Base-by-base conservation (phyloP, 2,797 vertebrate genomes). In the Leptatherina wallacei region DNA sequence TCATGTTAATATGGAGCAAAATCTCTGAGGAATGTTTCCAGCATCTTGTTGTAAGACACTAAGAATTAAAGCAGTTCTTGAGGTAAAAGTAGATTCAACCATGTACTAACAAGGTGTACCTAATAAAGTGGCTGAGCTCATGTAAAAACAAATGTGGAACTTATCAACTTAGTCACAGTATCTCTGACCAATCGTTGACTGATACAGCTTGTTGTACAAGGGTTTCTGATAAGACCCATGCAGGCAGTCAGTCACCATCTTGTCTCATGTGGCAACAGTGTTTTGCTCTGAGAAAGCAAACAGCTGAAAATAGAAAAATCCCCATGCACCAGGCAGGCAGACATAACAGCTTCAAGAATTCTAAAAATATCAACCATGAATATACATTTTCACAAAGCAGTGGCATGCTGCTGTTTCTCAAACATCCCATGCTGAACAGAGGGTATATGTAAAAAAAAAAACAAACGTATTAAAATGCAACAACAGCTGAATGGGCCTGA, bases 301-400 rank as follows among this genome's bases (percentile, higher is more conserved):
- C 5, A 35, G 55, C 63, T 73, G 68, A 61, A 88, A 85, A 84
- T 80, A 83, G 66, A 85, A 69, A 32, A 35, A 22, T 76, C 75
- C 47, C 70, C 30, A 55, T 71, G 40, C 60, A 66, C 69, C 65
- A 22, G 62, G 57, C 8, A 47, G 52, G 55, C 73, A 56, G 68
- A 80, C 71, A 67, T 66, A 78, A 83, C 87, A 47, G 56, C 78
- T 79, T 69, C 44, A 61, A 61, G 47, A 71, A 64, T 61, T 76
- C 85, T 89, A 91, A 85, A 91, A 91, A 89, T 90, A 91, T 54
- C 60, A 44, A 32, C 18, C 62, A 54, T 24, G 30, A 80, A 57
- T 64, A 63, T 69, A 69, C 88, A 88, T 79, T 83, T 76, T 82
- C 47, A 83, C 18, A 81, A 84, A 63, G 64, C 38, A 61, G 29